Percentiles rank a stretch among this genome's conserved stretches.
Conservation (phyloP, 2,797 vertebrate species). For the Syncerus caffer region DNA sequence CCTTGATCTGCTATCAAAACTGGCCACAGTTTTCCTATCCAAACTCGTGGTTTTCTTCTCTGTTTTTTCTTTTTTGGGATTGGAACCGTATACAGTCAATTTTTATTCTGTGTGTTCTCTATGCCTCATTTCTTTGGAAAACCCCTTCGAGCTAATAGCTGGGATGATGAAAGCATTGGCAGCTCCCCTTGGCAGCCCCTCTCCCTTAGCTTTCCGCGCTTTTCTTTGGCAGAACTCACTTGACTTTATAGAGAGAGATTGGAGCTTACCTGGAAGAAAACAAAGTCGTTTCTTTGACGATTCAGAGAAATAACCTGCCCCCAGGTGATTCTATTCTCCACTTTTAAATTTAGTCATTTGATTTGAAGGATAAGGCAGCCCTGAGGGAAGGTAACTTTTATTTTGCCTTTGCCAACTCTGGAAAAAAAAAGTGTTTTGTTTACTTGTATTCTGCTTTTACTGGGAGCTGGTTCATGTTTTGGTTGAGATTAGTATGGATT, state of each 20-base stretch:
- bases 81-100: background rate
- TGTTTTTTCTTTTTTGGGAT: background rate
- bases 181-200: background rate
- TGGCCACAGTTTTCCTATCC: background rate
- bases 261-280: conserved; percentile 48
- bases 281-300: background rate
- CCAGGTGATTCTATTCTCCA: conserved; percentile 24
- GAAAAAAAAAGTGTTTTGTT: background rate
- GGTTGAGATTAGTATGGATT: conserved; percentile 18
- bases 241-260: conserved; percentile 2
- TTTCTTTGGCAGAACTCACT: conserved; percentile 46
- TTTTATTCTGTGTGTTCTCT: conserved; percentile 31
- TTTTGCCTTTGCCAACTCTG: background rate
- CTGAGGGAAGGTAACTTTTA: background rate
- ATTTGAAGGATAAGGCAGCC: conserved; percentile 46
- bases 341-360: conserved; percentile 69
- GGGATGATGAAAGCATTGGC: conserved; percentile 6
- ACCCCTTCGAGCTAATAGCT: conserved; percentile 10
- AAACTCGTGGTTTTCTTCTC: background rate
- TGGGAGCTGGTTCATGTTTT: conserved; percentile 37
- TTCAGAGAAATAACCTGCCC: background rate
- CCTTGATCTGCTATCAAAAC: background rate
- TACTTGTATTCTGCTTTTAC: conserved; percentile 34
- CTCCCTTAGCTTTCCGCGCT: background rate
- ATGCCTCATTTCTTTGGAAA: conserved; percentile 60